phyloP scores from a whole-genome alignment of 2,797 vertebrate genomes.

The Falco columbarius region DNA sequence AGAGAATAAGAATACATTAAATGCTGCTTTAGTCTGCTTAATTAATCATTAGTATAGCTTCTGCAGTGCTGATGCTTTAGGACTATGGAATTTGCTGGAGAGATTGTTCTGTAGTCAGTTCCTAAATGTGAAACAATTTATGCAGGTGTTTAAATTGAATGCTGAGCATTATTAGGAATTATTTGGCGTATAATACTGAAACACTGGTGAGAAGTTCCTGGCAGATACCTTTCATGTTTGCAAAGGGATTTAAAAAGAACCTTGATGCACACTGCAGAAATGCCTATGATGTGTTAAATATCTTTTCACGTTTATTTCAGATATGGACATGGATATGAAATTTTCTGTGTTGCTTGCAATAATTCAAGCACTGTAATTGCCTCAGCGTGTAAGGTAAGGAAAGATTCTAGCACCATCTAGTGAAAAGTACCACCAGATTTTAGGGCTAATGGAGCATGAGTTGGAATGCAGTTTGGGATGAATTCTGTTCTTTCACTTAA shows the following conservation, averaged over 20 bases:
- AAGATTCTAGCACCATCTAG: constrained; percentile 61
- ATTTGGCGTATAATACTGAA: neutral
- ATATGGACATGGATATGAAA: constrained; percentile 98
- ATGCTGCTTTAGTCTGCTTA: neutral
- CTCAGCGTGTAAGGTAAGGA: constrained; percentile 94
- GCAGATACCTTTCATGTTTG: neutral
- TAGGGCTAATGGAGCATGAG: neutral
- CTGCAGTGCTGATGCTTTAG: neutral
- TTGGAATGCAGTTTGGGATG: neutral
- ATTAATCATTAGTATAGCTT: neutral
- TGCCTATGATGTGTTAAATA: neutral
- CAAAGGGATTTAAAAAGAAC: neutral
- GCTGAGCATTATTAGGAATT: neutral
- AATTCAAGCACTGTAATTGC: constrained; percentile 85
- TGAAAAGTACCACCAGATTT: constrained; percentile 8
- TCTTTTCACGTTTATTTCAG: constrained; percentile 74
- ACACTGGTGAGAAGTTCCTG: neutral
- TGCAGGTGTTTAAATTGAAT: neutral
- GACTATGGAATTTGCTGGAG: neutral
- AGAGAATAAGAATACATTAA: neutral
- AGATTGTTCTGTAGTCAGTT: neutral
- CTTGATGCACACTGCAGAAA: neutral
- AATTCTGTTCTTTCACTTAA: neutral
- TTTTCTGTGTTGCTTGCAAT: constrained; percentile 93
- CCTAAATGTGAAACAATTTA: neutral